phyloP scores from a whole-genome alignment of 2,113 vertebrate genomes.

The Maccullochella peelii region DNA sequence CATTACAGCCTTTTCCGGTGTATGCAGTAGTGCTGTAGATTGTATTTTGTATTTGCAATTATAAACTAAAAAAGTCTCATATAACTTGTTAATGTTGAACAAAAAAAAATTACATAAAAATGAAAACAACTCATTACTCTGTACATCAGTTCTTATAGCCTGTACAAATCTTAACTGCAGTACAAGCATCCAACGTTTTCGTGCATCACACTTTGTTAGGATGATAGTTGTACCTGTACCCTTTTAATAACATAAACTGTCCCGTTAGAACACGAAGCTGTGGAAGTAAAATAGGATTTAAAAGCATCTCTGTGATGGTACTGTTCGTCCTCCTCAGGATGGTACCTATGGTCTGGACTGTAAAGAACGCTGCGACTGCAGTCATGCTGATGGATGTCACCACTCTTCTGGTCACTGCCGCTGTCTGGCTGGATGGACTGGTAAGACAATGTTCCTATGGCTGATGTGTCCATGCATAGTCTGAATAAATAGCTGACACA shows the following conservation, averaged over 20 bases:
- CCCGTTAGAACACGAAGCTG: not conserved
- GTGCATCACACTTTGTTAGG: not conserved
- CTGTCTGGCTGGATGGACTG: slow-evolving; percentile 96
- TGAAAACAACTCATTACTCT: not conserved
- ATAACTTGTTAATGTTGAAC: not conserved
- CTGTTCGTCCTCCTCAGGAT: slow-evolving; percentile 81
- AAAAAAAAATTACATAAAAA: not conserved
- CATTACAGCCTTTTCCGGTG: not conserved
- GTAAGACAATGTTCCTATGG: slow-evolving; percentile 71
- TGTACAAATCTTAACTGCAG: not conserved
- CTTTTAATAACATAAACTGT: not conserved
- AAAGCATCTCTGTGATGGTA: not conserved
- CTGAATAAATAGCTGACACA: no score
- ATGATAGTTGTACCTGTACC: not conserved
- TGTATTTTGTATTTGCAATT: not conserved
- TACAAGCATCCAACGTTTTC: not conserved
- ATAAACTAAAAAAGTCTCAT: not conserved
- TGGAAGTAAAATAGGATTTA: slow-evolving; percentile 2
- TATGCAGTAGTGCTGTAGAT: not conserved
- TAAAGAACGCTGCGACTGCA: slow-evolving; percentile 94
- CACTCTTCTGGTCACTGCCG: slow-evolving; percentile 93
- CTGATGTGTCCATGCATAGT: not conserved
- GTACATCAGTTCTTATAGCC: not conserved
- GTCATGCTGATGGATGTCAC: slow-evolving; percentile 95
- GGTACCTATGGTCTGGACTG: slow-evolving; percentile 94